Percentiles rank a stretch among this genome's conserved stretches.
These are phyloP conservation scores for Chinchilla lanigera DNA, from an alignment of 2,113 vertebrate genomes.

Conservation along the genomic window DNA sequence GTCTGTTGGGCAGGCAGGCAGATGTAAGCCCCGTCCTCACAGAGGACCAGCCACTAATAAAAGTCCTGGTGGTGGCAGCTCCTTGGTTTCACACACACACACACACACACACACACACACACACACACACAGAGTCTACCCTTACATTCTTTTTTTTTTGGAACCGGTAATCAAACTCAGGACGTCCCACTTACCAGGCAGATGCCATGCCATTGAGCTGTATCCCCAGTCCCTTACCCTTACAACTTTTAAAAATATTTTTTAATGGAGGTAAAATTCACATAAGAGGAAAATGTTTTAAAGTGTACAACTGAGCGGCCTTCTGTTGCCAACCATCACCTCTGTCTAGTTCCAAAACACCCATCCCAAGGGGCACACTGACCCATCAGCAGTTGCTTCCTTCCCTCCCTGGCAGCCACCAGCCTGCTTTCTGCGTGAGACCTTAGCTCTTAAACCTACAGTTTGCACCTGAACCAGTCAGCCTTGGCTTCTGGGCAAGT, in stretches of 20 bases:
- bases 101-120: neutral
- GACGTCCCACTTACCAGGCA: no score
- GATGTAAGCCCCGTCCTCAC: neutral
- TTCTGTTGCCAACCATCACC: neutral
- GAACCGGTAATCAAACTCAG: no score
- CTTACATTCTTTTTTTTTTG: neutral
- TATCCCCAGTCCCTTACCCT: neutral
- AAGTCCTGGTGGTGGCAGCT: neutral
- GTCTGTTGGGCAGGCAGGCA: neutral
- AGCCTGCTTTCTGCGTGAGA: neutral
- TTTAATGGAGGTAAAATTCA: neutral
- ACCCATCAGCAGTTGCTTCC: neutral
- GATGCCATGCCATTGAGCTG: no score
- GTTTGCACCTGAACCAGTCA: neutral
- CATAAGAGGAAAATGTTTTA: neutral
- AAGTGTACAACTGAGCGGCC: neutral
- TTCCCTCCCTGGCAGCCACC: neutral
- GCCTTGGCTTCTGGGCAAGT: neutral
- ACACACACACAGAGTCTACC: neutral
- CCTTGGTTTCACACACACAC: neutral
- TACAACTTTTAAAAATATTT: neutral
- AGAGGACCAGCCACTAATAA: neutral
- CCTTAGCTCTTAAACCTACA: conserved; percentile 18
- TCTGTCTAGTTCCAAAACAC: neutral
- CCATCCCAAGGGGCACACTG: neutral